Base-by-base conservation (phyloP, 2,113 vertebrate species). In the Sphaerodactylus townsendi region DNA sequence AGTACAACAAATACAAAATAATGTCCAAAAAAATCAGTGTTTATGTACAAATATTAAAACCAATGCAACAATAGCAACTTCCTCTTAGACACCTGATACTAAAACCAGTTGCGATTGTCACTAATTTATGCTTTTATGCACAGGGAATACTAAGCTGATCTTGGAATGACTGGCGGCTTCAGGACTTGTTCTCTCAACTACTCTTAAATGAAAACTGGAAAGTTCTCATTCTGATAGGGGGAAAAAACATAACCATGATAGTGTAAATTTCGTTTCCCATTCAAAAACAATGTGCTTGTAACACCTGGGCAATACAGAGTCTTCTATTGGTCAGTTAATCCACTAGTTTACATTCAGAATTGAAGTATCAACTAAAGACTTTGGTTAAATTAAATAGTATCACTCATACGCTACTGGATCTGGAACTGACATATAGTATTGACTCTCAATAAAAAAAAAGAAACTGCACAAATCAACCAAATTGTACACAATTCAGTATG, bases 1-100 rank as follows among this genome's bases (percentile, higher is more conserved):
- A 98, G 97, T 97, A 99, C 97, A 99, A 99, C 98, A 98, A 98
- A 98, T 98, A 99, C 97, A 99, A 99, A 99, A 99, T 97, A 98
- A 99, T 98, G 97, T 96, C 98, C 95, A 98, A 98, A 96, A 97
- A 98, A 98, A 97, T 97, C 96, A 97, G 97, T 97, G 97, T 97
- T 96, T 98, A 99, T 99, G 96, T 99, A 99, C 98, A 99, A 97
- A 97, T 98, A 97, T 97, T 99, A 99, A 98, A 98, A 98, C 97
- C 94, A 95, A 97, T 94, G 93, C 93, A 96, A 96, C 97, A 97
- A 97, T 94, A 98, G 97, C 96, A 94, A 97, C 97, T 97, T 97
- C 96, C 97, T 97, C 95, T 97, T 96, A 96, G 97, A 97, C 97
- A 97, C 96, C 97, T 96, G 96, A 96, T 97, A 97, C 90, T 97